A percentile compares a stretch with the other conserved stretches of the same genome.
phyloP scores from a whole-genome alignment of 2,888 invertebrate species.

The Apodemia duryi region DNA sequence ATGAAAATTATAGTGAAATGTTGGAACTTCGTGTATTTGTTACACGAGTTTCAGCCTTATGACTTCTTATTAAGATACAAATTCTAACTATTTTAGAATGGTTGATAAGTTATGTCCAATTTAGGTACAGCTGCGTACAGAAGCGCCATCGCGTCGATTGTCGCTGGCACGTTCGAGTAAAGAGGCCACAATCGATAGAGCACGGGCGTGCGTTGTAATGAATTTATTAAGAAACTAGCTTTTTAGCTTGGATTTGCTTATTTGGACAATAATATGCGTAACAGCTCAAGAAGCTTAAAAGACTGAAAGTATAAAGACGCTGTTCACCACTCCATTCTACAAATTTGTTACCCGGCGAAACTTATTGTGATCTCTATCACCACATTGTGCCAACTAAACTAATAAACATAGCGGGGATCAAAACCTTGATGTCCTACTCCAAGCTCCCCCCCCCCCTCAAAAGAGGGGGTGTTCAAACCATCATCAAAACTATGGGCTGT shows the following conservation, averaged over 20 bases:
- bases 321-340: too few species aligned
- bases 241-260: conserved; percentile 41
- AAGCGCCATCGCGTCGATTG: conserved; percentile 76
- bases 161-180: conserved; percentile 74
- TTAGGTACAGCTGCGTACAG: conserved; percentile 58
- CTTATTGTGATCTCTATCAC: too few species aligned
- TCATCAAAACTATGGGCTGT: too few species aligned
- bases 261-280: conserved; percentile 19
- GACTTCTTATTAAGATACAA: background rate
- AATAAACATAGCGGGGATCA: too few species aligned
- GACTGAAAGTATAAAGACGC: too few species aligned
- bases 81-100: background rate
- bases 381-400: too few species aligned
- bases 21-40: background rate
- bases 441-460: too few species aligned
- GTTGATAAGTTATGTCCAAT: background rate
- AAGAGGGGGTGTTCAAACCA: too few species aligned
- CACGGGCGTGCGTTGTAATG: conserved; percentile 77
- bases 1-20: conserved; percentile 13
- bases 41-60: background rate
- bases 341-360: too few species aligned
- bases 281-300: background rate
- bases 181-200: conserved; percentile 77
- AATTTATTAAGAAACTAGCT: conserved; percentile 70
- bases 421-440: too few species aligned